Percentiles rank a stretch among this genome's conserved stretches.
Conservation (phyloP, 2,888 invertebrate genomes). For the Agrochola litura region DNA sequence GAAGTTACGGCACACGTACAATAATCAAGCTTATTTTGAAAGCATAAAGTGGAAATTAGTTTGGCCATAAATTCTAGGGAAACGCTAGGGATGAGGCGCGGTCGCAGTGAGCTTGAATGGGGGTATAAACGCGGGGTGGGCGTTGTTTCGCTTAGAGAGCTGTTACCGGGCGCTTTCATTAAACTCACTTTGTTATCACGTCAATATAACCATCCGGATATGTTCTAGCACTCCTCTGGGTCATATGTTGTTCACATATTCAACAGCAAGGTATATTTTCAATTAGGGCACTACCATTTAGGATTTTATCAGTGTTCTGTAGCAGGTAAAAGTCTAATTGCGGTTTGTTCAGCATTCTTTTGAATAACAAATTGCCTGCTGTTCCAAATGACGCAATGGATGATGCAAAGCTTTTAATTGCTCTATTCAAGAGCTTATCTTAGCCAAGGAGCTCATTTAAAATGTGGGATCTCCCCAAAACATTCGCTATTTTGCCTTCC, state of each 20-base stretch:
- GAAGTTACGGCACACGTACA: conserved; percentile 57
- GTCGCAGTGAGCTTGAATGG: conserved; percentile 80
- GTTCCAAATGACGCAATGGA: neutral
- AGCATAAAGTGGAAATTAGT: conserved; percentile 70
- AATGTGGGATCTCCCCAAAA: neutral
- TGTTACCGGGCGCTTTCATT: conserved; percentile 82
- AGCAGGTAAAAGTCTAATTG: conserved; percentile 13
- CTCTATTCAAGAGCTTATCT: neutral
- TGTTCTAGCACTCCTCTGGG: conserved; percentile 59
- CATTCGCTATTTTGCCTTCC: conserved; percentile 5
- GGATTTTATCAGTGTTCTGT: neutral
- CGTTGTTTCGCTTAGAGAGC: conserved; percentile 80
- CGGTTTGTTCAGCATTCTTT: conserved; percentile 17
- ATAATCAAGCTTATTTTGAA: conserved; percentile 67
- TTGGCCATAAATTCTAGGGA: conserved; percentile 65
- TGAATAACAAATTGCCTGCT: neutral
- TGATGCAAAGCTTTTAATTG: conserved; percentile 15
- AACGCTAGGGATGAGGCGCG: conserved; percentile 83
- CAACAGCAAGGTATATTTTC: conserved; percentile 42
- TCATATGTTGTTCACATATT: conserved; percentile 47
- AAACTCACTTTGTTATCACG: conserved; percentile 78
- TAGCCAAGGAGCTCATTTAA: neutral
- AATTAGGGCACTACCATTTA: conserved; percentile 29
- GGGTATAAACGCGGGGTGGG: conserved; percentile 81
- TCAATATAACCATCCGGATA: conserved; percentile 55